Base-by-base conservation (phyloP, 2,113 vertebrate species). In the Forbesichthys papilliferus region DNA sequence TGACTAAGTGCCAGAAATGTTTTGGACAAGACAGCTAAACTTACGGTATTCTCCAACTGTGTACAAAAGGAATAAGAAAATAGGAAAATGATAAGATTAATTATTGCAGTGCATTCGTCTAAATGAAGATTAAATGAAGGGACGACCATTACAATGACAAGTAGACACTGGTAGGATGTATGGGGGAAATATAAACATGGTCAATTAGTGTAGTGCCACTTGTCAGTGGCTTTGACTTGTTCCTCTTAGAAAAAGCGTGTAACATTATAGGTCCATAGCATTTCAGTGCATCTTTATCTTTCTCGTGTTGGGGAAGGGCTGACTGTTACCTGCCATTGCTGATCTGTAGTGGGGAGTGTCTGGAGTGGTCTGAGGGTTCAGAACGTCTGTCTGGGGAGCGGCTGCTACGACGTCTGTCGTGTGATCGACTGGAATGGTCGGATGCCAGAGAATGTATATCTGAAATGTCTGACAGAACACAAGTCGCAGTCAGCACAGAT, bases 371-470 rank as follows among this genome's bases (percentile, higher is more conserved):
- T 53, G 98, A 98, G 80, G 95, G 96, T 84, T 98, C 97, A 33
- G 98, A 98, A 77, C 93, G 93, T 78, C 96, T 94, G 91, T 98
- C 98, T 73, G 96, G 96, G 86, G 98, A 99, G 68, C 94, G 94
- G 90, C 94, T 96, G 91, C 95, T 95, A 73, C 94, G 95, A 73
- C 93, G 93, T 84, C 95, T 92, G 88, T 99, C 96, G 74, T 98
- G 96, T 27, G 96, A 98, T 89, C 94, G 96, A 88, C 94, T 97
- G 78, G 97, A 99, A 93, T 98, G 97, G 91, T 99, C 96, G 68
- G 98, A 99, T 84, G 94, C 95, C 92, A 99, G 88, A 71, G 98
- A 99, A 91, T 99, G 98, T 89, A 99, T 98, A 93, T 99, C 98
- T 94, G 97, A 99, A 94, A 99, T 98, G 91, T 99, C 97, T 99